phyloP scores from a whole-genome alignment of 2,888 invertebrate species.

The Cephus runcator region DNA sequence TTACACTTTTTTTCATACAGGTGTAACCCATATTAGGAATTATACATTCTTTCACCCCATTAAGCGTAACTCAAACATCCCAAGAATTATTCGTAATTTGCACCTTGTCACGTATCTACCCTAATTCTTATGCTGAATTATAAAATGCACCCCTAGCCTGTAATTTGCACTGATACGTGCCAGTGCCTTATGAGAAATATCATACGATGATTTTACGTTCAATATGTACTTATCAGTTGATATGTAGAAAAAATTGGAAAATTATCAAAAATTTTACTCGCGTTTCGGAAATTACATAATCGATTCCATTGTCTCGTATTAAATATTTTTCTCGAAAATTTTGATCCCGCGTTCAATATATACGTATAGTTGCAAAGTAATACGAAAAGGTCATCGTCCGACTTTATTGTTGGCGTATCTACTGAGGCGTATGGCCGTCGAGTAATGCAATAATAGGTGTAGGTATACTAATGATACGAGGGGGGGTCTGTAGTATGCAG shows the following conservation, averaged over 20 bases:
- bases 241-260: neutral
- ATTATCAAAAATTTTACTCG: neutral
- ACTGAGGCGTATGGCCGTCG: slow-evolving; percentile 34
- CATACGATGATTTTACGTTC: neutral
- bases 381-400: neutral
- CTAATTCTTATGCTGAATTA: neutral
- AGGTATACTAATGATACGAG: slow-evolving; percentile 64
- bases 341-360: neutral
- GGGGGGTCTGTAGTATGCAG: slow-evolving; percentile 21
- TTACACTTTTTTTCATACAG: neutral
- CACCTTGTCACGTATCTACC: neutral
- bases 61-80: neutral
- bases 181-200: neutral
- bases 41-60: neutral
- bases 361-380: neutral
- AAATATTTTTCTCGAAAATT: neutral
- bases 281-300: neutral
- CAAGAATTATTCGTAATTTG: neutral
- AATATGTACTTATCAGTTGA: neutral
- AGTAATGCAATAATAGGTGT: slow-evolving; percentile 65
- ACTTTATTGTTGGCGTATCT: neutral
- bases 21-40: neutral
- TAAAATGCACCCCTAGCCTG: neutral
- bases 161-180: neutral
- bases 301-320: neutral